These are phyloP conservation scores for Myotis brandtii DNA, from an alignment of 2,113 vertebrate species.

Conservation along the genomic window DNA sequence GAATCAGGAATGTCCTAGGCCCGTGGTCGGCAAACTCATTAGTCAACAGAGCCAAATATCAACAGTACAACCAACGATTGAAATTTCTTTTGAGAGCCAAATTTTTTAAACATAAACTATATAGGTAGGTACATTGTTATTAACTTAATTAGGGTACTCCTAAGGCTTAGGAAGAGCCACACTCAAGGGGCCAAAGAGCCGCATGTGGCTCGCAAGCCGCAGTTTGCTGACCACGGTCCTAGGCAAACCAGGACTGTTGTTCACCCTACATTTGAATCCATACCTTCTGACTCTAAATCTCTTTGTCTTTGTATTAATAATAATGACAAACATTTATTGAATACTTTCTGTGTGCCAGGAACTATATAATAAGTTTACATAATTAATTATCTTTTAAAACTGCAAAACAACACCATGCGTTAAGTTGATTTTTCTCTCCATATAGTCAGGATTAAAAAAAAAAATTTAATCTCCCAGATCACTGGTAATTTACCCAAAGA, in stretches of 20 bases:
- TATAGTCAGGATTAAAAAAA: not conserved
- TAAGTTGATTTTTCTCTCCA: not conserved
- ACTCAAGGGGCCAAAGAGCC: no score
- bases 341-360: not conserved
- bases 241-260: not conserved
- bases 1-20: not conserved
- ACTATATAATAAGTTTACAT: not conserved
- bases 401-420: not conserved
- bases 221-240: no score
- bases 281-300: not conserved
- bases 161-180: no score
- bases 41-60: no score
- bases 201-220: no score
- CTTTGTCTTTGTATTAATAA: not conserved
- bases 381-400: slow-evolving; percentile 27
- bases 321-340: not conserved
- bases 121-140: no score
- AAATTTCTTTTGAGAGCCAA: no score
- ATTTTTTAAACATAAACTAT: no score
- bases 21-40: no score
- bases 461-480: not conserved
- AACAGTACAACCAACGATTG: no score
- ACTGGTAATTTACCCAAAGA: not conserved
- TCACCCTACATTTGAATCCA: not conserved
- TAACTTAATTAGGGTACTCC: no score